Percentiles rank a stretch among this genome's conserved stretches.
These are phyloP conservation scores for Phyllostomus hastatus DNA, from an alignment of 2,113 vertebrate genomes.

Conservation along the genomic window DNA sequence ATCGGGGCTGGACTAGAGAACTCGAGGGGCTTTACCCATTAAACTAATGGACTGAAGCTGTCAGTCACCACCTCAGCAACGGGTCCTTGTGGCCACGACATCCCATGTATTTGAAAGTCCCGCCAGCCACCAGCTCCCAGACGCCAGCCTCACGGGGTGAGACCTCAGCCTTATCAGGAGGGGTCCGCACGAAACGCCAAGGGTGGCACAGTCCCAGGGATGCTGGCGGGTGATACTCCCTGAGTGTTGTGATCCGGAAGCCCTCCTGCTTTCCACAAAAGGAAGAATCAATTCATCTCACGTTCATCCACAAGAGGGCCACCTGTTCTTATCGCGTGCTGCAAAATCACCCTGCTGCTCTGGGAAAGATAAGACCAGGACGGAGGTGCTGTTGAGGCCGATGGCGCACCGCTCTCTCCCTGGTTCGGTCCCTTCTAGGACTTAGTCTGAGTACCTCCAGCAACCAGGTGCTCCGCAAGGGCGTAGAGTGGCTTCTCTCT, in stretches of 20 bases:
- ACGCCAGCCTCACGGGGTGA: fast-evolving
- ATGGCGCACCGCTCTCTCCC: fast-evolving
- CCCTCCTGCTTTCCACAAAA: background rate
- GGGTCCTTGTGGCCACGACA: background rate
- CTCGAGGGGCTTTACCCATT: background rate
- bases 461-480: background rate
- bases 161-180: fast-evolving
- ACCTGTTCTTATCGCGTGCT: background rate
- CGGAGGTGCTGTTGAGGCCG: background rate
- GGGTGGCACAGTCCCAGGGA: background rate
- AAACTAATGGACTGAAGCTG: background rate
- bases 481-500: fast-evolving
- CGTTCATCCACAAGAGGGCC: constrained; percentile 1
- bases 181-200: background rate
- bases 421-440: background rate
- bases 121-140: background rate
- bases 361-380: background rate
- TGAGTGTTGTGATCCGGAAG: background rate
- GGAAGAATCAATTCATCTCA: background rate
- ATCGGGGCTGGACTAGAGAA: background rate
- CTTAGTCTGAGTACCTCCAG: fast-evolving
- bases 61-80: background rate
- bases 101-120: background rate
- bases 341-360: background rate
- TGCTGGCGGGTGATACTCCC: fast-evolving